Evolutionary conservation across 1,140 invertebrate species (phyloP).

Genomic region (Campoletis sonorensis): DNA sequence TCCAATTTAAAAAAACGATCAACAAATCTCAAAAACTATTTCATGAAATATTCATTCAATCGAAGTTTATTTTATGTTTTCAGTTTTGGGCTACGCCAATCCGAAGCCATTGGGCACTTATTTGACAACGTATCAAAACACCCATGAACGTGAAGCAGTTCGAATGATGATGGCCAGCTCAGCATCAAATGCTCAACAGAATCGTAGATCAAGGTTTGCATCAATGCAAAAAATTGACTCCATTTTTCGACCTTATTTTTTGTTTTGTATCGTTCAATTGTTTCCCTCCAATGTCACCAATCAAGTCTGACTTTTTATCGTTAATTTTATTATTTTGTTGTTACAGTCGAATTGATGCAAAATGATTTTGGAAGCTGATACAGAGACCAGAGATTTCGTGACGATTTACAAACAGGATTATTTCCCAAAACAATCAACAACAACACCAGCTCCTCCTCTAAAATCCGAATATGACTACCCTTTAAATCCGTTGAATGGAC

Average conservation of each 20-base stretch:
- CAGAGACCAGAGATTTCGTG: conserved; percentile 61
- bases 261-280: not conserved
- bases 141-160: conserved; percentile 61
- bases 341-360: not conserved
- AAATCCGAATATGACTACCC: conserved; percentile 44
- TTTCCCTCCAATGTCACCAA: not conserved
- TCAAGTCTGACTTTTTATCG: not conserved
- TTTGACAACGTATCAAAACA: conserved; percentile 66
- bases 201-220: conserved; percentile 44
- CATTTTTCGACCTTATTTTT: not conserved
- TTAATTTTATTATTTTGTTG: not conserved
- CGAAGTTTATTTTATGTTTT: not conserved
- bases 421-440: conserved; percentile 37
- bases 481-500: conserved; percentile 56
- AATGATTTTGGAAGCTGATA: conserved; percentile 62
- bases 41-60: not conserved
- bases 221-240: not conserved
- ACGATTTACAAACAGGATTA: conserved; percentile 61
- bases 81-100: conserved; percentile 64
- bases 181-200: conserved; percentile 13
- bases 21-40: not conserved
- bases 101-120: conserved; percentile 53
- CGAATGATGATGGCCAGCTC: conserved; percentile 60
- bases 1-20: conserved; percentile 4
- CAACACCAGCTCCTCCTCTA: conserved; percentile 29